phyloP scores from a whole-genome alignment of 2,888 invertebrate species.

The Drosophila neutralis region DNA sequence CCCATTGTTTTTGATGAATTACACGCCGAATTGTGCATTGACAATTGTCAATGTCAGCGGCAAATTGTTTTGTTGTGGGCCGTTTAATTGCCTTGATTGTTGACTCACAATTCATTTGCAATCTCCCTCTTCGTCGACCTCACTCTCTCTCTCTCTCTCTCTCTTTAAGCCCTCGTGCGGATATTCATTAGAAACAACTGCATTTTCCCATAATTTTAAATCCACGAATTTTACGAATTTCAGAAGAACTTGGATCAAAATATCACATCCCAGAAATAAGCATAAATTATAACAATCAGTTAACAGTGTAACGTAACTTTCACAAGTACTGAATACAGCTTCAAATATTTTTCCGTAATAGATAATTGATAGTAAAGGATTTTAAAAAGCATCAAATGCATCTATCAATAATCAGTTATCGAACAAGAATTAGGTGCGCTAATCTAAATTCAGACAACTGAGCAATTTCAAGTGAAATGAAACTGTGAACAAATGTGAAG shows the following conservation, averaged over 20 bases:
- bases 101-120: conserved; percentile 40
- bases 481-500: not conserved
- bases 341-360: no score
- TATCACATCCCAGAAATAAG: not conserved
- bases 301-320: not conserved
- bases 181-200: not conserved
- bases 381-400: not conserved
- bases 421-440: not conserved
- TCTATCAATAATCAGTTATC: conserved; percentile 10
- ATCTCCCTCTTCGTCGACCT: not conserved
- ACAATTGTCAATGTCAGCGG: conserved; percentile 63
- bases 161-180: not conserved
- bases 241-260: not conserved
- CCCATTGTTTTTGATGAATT: conserved; percentile 67
- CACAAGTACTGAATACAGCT: not conserved
- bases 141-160: not conserved
- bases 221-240: not conserved
- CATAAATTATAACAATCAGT: not conserved
- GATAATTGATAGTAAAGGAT: not conserved
- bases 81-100: conserved; percentile 57
- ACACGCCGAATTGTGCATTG: conserved; percentile 58
- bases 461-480: not conserved
- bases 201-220: not conserved
- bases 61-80: conserved; percentile 64
- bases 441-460: not conserved